phyloP scores from a whole-genome alignment of 2,888 invertebrate genomes.

The Pseudococcus longispinus region DNA sequence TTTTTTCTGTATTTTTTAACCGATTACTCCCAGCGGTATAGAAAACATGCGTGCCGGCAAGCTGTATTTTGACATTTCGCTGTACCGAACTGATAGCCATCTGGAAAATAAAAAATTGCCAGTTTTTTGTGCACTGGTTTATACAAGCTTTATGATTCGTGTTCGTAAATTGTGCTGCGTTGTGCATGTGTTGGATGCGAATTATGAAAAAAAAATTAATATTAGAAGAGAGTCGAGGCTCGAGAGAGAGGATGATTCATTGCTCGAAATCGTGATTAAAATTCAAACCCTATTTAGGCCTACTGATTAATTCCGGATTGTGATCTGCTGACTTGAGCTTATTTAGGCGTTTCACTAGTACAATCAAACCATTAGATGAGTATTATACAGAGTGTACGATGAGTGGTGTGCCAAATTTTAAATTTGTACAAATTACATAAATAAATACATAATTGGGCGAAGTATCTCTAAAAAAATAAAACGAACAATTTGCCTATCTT shows the following conservation, averaged over 20 bases:
- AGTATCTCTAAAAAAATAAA: too few species aligned
- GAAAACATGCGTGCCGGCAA: conserved; percentile 50
- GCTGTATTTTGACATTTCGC: conserved; percentile 52
- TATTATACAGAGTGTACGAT: too few species aligned
- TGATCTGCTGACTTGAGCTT: too few species aligned
- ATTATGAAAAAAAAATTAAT: not conserved
- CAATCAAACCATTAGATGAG: too few species aligned
- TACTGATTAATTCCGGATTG: not conserved
- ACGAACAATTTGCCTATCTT: too few species aligned
- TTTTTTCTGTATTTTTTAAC: conserved; percentile 10
- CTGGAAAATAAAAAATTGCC: conserved; percentile 29
- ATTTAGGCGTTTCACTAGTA: too few species aligned
- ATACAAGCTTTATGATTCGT: not conserved
- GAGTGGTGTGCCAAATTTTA: too few species aligned
- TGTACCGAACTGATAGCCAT: conserved; percentile 29
- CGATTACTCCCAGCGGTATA: conserved; percentile 45
- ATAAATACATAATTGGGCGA: too few species aligned
- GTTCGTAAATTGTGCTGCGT: not conserved
- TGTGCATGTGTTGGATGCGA: not conserved
- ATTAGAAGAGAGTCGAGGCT: not conserved
- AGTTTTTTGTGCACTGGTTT: not conserved
- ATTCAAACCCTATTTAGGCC: not conserved
- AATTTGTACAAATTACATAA: too few species aligned
- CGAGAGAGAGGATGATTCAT: not conserved
- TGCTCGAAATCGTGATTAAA: not conserved